phyloP scores from a whole-genome alignment of 2,888 invertebrate genomes.

The Isotomurus palustris region DNA sequence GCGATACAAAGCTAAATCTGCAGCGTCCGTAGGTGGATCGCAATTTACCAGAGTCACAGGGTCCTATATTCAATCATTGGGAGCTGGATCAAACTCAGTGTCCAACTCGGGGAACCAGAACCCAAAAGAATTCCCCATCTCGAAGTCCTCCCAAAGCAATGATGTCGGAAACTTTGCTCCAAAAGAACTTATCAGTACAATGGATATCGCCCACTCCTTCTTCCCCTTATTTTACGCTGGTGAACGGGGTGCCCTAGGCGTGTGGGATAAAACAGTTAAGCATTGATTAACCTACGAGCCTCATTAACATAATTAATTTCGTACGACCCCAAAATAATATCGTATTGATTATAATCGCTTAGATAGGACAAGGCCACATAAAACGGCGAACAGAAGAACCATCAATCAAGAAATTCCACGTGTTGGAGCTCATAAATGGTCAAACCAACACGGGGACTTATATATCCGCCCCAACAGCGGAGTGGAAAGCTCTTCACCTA shows the following conservation, averaged over 20 bases:
- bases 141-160: too few relatives aligned
- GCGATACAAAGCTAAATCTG: not conserved
- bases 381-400: conserved; percentile 30
- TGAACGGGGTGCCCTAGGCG: conserved; percentile 30
- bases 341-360: not conserved
- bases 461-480: conserved; percentile 23
- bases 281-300: not conserved
- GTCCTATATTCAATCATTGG: too few relatives aligned
- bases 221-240: conserved; percentile 36
- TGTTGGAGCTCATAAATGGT: conserved; percentile 25
- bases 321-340: not conserved
- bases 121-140: not conserved
- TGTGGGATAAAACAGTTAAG: too few relatives aligned
- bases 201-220: conserved; percentile 20
- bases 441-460: conserved; percentile 21
- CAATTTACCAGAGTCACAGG: too few relatives aligned
- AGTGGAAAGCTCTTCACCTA: conserved; percentile 28
- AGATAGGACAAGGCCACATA: conserved; percentile 25
- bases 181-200: not conserved
- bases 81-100: not conserved
- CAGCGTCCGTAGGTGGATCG: too few relatives aligned
- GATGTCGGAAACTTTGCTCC: not conserved
- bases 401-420: conserved; percentile 15
- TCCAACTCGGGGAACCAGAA: not conserved
- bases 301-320: too few relatives aligned